Conservation (phyloP, 2,888 invertebrate genomes). For the Pilophorus perplexus region DNA sequence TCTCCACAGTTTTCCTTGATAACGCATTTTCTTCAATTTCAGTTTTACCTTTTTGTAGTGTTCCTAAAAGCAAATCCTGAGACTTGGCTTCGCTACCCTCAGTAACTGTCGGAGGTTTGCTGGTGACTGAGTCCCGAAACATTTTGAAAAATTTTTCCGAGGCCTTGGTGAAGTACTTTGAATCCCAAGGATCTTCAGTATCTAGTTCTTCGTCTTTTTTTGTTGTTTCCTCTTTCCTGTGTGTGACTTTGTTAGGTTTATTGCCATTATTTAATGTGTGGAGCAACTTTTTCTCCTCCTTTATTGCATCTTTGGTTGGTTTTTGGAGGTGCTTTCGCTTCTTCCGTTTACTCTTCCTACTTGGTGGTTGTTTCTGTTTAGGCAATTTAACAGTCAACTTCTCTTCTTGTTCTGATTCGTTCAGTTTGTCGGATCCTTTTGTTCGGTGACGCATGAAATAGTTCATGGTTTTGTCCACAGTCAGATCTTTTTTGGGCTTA, state of each 20-base stretch:
- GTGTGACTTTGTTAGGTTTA: no score
- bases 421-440: background rate
- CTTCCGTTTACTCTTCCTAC: background rate
- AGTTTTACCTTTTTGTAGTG: no score
- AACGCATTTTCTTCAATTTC: no score
- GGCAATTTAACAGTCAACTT: background rate
- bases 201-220: background rate
- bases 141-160: slow-evolving; percentile 25
- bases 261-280: no score
- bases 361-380: background rate
- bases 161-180: slow-evolving; percentile 28
- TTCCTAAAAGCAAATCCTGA: no score
- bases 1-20: no score
- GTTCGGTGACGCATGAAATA: slow-evolving; percentile 11
- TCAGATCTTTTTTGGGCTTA: background rate
- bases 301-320: background rate
- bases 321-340: background rate
- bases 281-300: no score
- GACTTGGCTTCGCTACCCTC: no score
- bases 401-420: background rate
- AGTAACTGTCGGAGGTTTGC: no score
- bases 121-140: slow-evolving; percentile 6
- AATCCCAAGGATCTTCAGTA: slow-evolving; percentile 13
- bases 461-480: background rate
- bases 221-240: background rate